Conservation (phyloP, 2,888 invertebrate genomes). For the Drosophila prolongata region DNA sequence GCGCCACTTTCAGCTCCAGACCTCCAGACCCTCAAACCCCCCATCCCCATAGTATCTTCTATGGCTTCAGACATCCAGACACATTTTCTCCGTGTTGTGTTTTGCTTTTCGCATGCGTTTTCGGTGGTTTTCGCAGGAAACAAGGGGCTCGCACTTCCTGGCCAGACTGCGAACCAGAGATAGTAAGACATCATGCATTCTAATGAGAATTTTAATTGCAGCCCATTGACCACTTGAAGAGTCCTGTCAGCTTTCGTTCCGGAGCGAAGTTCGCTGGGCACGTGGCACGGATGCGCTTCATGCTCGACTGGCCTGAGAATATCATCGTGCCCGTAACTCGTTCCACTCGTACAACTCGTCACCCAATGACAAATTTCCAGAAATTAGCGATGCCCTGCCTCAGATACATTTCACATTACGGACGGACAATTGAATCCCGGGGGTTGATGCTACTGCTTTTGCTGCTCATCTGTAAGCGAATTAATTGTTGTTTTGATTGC, state of each 20-base stretch:
- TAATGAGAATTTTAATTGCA: constrained; percentile 76
- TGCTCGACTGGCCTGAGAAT: constrained; percentile 73
- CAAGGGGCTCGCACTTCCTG: constrained; percentile 45
- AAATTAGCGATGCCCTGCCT: constrained; percentile 74
- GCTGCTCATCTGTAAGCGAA: constrained; percentile 61
- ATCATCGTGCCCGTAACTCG: constrained; percentile 37
- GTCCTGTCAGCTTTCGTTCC: constrained; percentile 57
- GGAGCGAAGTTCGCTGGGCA: constrained; percentile 51
- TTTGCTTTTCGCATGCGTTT: constrained; percentile 50
- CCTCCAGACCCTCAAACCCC: constrained; percentile 8
- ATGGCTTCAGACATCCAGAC: constrained; percentile 45
- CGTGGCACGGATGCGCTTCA: constrained; percentile 75
- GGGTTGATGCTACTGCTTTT: constrained; percentile 60
- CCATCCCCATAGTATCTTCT: constrained; percentile 10
- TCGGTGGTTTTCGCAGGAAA: constrained; percentile 42
- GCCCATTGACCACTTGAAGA: constrained; percentile 74
- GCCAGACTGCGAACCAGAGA: constrained; percentile 33
- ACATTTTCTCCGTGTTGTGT: constrained; percentile 55
- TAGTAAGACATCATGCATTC: constrained; percentile 76
- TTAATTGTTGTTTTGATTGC: constrained; percentile 82
- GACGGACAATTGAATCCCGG: constrained; percentile 77
- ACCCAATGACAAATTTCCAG: constrained; percentile 74
- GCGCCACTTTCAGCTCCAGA: constrained; percentile 65
- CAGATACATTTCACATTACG: constrained; percentile 80
- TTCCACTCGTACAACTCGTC: constrained; percentile 5